phyloP scores from a whole-genome alignment of 2,113 vertebrate genomes.

The Toxostoma redivivum region DNA sequence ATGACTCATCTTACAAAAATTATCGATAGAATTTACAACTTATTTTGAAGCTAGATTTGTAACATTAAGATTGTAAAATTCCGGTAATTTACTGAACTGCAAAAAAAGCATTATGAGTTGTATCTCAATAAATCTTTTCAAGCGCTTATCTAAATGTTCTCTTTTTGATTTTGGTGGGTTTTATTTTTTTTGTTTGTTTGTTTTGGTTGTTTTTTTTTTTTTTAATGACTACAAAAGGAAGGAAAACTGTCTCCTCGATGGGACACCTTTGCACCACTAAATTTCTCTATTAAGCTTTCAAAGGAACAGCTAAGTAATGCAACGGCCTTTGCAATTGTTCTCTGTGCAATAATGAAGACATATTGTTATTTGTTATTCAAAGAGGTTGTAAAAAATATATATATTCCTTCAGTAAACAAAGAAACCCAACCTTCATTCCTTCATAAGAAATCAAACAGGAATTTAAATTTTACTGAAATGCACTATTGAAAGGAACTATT shows the following conservation, averaged over 20 bases:
- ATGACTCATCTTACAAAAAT: not conserved
- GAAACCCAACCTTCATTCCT: not conserved
- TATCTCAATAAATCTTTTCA: not conserved
- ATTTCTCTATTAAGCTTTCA: not conserved
- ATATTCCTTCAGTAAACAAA: not conserved
- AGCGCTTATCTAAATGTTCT: not conserved
- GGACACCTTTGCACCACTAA: not conserved
- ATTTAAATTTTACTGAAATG: not conserved
- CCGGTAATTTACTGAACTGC: not conserved
- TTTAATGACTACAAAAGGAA: not conserved
- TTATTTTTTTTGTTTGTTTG: no score
- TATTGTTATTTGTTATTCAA: not conserved
- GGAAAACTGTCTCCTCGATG: not conserved
- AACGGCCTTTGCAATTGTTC: not conserved
- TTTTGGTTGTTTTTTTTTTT: not conserved
- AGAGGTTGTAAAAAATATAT: not conserved
- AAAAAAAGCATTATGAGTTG: not conserved
- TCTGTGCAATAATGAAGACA: not conserved
- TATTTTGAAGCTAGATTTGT: not conserved
- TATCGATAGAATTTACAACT: not conserved
- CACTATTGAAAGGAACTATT: not conserved
- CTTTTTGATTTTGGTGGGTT: no score
- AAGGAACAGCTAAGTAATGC: not conserved
- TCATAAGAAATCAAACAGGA: not conserved
- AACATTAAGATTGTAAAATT: no score